These are phyloP conservation scores for Empidonax alnorum DNA, from an alignment of 2,113 vertebrate genomes.

Conservation along the genomic window DNA sequence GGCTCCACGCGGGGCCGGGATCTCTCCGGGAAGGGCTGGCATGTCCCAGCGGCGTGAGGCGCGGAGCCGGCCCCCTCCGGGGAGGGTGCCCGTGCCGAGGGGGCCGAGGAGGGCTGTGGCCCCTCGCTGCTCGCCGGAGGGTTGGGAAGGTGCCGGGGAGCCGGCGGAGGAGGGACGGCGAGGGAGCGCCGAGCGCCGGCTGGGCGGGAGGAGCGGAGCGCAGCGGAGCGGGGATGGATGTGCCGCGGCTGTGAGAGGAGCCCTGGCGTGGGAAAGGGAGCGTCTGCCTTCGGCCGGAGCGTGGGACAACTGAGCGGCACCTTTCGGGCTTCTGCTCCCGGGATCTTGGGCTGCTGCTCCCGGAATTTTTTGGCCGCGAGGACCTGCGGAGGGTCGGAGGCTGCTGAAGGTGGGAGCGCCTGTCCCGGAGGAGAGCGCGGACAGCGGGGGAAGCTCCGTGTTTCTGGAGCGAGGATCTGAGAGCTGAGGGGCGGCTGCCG, in stretches of 20 bases:
- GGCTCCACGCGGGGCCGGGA: background rate
- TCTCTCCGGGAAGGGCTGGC: background rate
- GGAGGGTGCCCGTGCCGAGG: background rate
- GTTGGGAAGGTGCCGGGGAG: background rate
- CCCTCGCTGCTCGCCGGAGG: background rate
- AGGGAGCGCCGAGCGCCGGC: background rate
- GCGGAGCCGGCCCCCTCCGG: background rate
- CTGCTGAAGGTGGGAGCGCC: background rate
- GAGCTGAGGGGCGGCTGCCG: background rate
- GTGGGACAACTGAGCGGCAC: background rate
- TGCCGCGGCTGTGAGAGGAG: background rate
- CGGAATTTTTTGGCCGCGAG: background rate
- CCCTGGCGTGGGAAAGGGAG: background rate
- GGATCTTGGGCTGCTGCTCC: background rate
- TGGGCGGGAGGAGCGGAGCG: background rate
- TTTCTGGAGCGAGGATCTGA: background rate
- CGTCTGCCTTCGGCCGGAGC: background rate
- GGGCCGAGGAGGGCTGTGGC: background rate
- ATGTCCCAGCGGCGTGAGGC: background rate
- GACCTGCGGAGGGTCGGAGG: background rate
- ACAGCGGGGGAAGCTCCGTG: rapidly evolving
- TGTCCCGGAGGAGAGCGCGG: background rate
- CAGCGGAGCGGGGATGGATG: background rate
- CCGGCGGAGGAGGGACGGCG: background rate
- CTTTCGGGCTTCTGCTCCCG: background rate